Evolutionary conservation across 2,797 vertebrate genomes (phyloP).

Genomic region (Cercopithecus hamlyni): DNA sequence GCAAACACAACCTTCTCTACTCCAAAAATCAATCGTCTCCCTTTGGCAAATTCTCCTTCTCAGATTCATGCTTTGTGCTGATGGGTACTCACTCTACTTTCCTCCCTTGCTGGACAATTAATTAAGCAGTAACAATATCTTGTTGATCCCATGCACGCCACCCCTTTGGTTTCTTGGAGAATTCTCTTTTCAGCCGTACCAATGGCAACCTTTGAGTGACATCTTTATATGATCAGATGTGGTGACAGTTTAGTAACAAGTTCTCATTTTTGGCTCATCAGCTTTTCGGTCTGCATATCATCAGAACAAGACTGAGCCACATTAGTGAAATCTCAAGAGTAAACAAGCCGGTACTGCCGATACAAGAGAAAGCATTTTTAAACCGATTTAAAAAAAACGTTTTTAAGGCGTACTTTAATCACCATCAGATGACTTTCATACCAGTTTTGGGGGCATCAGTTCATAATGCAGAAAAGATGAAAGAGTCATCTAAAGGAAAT

Average conservation of each 20-base stretch:
- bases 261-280: slow-evolving; percentile 77
- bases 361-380: slow-evolving; percentile 84
- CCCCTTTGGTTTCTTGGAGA: slow-evolving; percentile 53
- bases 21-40: rapidly evolving
- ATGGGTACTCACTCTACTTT: neutral
- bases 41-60: neutral
- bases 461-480: slow-evolving; percentile 82
- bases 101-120: neutral
- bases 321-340: slow-evolving; percentile 84
- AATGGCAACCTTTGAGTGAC: slow-evolving; percentile 67
- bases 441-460: slow-evolving; percentile 76
- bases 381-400: slow-evolving; percentile 76
- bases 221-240: slow-evolving; percentile 71
- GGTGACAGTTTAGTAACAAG: slow-evolving; percentile 75
- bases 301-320: slow-evolving; percentile 65
- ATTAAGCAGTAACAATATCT: neutral
- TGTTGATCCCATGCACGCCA: neutral
- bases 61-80: neutral
- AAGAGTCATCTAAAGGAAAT: slow-evolving; percentile 79
- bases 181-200: slow-evolving; percentile 59
- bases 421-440: slow-evolving; percentile 81
- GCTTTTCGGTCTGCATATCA: slow-evolving; percentile 75
- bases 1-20: neutral
- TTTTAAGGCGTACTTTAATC: slow-evolving; percentile 83
- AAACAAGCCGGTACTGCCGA: slow-evolving; percentile 79